Evolutionary conservation across 2,113 vertebrate genomes (phyloP), one percentile per base, ranked within the genome.

Genomic region (Myiopsitta monachus): DNA sequence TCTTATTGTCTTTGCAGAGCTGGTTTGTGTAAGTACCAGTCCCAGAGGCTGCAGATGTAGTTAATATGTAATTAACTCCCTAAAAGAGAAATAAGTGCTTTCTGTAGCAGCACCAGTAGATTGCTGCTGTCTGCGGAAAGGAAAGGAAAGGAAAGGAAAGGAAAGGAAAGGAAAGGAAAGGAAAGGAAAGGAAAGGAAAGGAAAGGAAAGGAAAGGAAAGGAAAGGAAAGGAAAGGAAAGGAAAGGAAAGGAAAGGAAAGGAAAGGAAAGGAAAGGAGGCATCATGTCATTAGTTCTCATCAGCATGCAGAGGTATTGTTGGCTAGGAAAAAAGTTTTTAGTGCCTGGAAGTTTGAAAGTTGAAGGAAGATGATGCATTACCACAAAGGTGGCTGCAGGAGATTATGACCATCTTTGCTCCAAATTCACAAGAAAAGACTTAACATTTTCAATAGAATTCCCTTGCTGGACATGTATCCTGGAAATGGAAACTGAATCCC

Each of bases 231-330:
- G 8, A 28, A 21, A 6, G 54, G 14, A n/a, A 9, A 4, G 16
- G 26, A 12, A 5, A 8, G 24, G 36, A 18, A 17, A 19, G 36
- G 22, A 12, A 17, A 15, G 28, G 23, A 11, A 12, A 14, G 27
- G 14, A 5, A 8, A 12, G 38, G 21, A 6, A 9, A 3, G 31
- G n/a, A 18, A 5, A 3, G 14, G 7, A 6, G 7, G 8, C 11
- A 63, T 55, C 1, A 0, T 38, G 36, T 28, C 26, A 26, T 51
- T 55, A 77, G 59, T 18, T 54, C 22, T 27, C 73, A 84, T 26
- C 28, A 73, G 47, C 54, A 69, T 18, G 11, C 31, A 83, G 54
- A 75, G 17, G 17, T 85, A 22, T 26, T 76, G 11, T 1, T 51
- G 39, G 22, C 47, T 51, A 76, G 6, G 38, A 59, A 76, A 86